Conservation (phyloP, 2,888 invertebrate species). For the Cerceris rybyensis region DNA sequence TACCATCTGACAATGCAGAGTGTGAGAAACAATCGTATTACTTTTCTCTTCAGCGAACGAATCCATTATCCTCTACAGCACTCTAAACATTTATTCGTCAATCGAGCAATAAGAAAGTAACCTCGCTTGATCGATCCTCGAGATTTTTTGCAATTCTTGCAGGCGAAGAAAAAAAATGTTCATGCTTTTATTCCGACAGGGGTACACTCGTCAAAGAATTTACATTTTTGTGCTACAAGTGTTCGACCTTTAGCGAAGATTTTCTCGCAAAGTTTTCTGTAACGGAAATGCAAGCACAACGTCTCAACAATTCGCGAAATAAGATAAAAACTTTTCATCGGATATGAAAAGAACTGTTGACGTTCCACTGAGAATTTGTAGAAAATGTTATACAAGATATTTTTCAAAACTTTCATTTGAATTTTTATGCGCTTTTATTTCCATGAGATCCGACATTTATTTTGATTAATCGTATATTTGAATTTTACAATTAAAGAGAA, state of each 20-base stretch:
- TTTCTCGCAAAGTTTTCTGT: conserved; percentile 1
- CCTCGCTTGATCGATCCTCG: too few species aligned
- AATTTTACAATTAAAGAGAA: too few species aligned
- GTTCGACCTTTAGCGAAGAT: neutral
- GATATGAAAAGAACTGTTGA: conserved; percentile 34
- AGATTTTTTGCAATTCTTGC: too few species aligned
- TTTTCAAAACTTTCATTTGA: neutral
- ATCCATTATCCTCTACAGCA: too few species aligned
- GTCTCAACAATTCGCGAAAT: conserved; percentile 9
- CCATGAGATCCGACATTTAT: too few species aligned
- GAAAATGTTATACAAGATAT: conserved; percentile 2
- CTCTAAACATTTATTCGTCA: too few species aligned
- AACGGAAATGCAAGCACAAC: conserved; percentile 22
- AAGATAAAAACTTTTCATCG: conserved; percentile 33
- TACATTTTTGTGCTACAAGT: neutral
- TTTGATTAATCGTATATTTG: too few species aligned
- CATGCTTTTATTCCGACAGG: too few species aligned
- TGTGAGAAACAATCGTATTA: neutral
- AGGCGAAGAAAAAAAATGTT: too few species aligned
- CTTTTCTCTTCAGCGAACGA: too few species aligned
- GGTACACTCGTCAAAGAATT: neutral
- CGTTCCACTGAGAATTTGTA: conserved; percentile 22
- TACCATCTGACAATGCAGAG: conserved; percentile 4
- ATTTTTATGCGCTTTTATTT: too few species aligned
- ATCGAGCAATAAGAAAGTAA: too few species aligned